These are phyloP conservation scores for Amniataba percoides DNA, from an alignment of 2,797 vertebrate species.

Conservation along the genomic window DNA sequence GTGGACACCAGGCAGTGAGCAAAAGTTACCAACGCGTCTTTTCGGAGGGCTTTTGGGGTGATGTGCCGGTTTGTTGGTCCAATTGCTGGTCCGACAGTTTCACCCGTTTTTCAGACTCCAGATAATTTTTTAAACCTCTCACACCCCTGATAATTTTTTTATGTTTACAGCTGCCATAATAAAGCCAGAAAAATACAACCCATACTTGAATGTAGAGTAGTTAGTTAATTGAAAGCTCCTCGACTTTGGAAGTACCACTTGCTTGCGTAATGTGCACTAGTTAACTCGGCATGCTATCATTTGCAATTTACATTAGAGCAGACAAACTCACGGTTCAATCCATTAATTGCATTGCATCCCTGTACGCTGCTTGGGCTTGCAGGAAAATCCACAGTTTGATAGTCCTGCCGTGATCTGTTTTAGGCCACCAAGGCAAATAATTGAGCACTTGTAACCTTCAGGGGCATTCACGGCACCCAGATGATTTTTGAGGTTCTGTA, in stretches of 20 bases:
- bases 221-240: not conserved
- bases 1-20: not conserved
- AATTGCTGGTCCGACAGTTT: not conserved
- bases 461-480: not conserved
- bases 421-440: not conserved
- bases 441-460: not conserved
- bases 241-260: not conserved
- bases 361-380: not conserved
- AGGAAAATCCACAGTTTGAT: not conserved
- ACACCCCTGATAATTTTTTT: not conserved
- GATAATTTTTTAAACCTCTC: no score
- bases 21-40: not conserved
- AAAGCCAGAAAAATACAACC: not conserved
- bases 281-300: not conserved
- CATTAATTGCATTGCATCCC: no score
- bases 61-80: not conserved
- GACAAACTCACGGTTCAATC: not conserved
- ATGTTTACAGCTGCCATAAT: not conserved
- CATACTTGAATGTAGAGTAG: not conserved
- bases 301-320: not conserved
- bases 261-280: not conserved
- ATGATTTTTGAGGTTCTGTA: constrained; percentile 10
- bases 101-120: not conserved
- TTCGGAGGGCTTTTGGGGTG: not conserved
- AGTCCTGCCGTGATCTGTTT: not conserved